A percentile compares a stretch with the other conserved stretches of the same genome.
phyloP scores from a whole-genome alignment of 2,113 vertebrate species.

The Syngnathus scovelli region DNA sequence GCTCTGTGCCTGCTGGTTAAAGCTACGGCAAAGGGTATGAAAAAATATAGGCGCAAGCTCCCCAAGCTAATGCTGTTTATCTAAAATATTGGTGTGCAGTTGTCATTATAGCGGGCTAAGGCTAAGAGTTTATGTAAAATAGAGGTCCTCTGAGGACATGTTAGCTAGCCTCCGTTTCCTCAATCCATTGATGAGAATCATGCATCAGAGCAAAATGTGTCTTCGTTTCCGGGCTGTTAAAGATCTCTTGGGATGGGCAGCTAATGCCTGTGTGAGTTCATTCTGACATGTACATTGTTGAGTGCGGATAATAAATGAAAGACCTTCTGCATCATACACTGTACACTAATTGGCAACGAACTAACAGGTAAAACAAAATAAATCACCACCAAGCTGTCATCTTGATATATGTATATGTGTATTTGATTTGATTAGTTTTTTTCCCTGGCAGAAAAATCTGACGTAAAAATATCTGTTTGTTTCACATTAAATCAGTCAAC shows the following conservation, averaged over 20 bases:
- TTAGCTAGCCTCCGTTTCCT: too few relatives aligned
- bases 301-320: constrained; percentile 31
- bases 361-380: constrained; percentile 15
- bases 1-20: too few relatives aligned
- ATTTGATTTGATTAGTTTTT: not conserved
- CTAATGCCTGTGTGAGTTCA: constrained; percentile 4
- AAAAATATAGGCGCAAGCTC: too few relatives aligned
- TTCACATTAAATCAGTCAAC: not conserved
- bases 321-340: constrained; percentile 6
- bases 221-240: not conserved
- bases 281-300: constrained; percentile 19
- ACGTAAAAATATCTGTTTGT: not conserved
- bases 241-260: constrained; percentile 3
- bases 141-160: not conserved
- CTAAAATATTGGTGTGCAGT: too few relatives aligned
- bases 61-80: too few relatives aligned
- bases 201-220: not conserved
- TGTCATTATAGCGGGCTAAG: too few relatives aligned
- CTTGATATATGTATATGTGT: constrained; percentile 9
- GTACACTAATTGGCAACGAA: constrained; percentile 12
- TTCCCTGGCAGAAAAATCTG: not conserved
- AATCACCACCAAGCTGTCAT: constrained; percentile 3
- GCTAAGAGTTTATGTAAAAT: not conserved
- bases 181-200: constrained; percentile 15
- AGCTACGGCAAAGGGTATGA: too few relatives aligned